Evolutionary conservation across 2,113 vertebrate species (phyloP).

Genomic region (Struthidea cinerea): DNA sequence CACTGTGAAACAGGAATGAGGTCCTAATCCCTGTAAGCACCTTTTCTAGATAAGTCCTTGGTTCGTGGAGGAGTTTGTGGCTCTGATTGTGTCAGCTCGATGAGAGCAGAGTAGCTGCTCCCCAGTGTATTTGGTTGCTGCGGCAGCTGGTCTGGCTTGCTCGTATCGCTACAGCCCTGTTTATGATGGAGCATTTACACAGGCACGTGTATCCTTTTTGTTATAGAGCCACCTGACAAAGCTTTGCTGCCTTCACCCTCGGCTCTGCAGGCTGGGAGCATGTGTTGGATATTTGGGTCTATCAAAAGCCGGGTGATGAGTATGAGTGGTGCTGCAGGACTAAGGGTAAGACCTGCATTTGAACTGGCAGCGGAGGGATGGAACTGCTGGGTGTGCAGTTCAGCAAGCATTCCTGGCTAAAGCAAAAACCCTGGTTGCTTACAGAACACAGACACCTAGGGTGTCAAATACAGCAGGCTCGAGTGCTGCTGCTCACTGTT

Average conservation of each 20-base stretch:
- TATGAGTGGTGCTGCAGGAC: rapidly evolving
- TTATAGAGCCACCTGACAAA: not conserved
- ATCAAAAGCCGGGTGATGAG: rapidly evolving
- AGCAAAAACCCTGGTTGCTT: not conserved
- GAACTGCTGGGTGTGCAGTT: not conserved
- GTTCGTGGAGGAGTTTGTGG: not conserved
- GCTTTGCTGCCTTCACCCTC: not conserved
- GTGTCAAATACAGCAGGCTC: not conserved
- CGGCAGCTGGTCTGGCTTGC: not conserved
- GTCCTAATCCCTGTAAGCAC: constrained; percentile 22
- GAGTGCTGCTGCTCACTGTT: not conserved
- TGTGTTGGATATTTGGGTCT: not conserved
- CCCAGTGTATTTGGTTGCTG: not conserved
- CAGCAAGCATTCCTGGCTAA: not conserved
- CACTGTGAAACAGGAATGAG: not conserved
- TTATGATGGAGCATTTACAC: not conserved
- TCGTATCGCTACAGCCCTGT: rapidly evolving
- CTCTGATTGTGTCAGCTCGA: not conserved
- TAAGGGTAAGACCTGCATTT: not conserved
- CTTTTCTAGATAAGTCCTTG: not conserved
- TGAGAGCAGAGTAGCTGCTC: not conserved
- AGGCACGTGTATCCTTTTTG: rapidly evolving
- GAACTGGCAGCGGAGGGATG: not conserved
- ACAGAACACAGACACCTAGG: not conserved
- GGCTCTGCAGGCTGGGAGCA: not conserved